phyloP scores from a whole-genome alignment of 2,113 vertebrate genomes.

The Scomber japonicus region DNA sequence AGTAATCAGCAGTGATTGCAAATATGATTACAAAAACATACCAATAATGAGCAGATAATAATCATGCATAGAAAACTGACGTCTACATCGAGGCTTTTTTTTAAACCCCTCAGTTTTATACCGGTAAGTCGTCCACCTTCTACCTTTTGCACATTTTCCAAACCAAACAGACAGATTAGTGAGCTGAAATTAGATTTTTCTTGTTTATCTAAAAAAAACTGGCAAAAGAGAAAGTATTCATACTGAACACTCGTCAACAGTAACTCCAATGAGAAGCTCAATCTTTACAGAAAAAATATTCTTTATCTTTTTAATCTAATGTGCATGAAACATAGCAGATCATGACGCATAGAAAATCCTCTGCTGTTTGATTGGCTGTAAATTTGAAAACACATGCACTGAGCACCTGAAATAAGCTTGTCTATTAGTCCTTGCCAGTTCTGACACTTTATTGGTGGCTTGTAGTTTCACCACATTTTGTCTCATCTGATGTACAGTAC shows the following conservation, averaged over 20 bases:
- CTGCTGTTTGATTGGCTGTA: neutral
- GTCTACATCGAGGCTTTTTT: neutral
- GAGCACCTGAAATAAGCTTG: neutral
- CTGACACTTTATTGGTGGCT: neutral
- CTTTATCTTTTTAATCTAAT: neutral
- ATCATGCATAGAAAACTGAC: constrained; percentile 28
- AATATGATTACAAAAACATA: constrained; percentile 37
- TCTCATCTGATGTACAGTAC: neutral
- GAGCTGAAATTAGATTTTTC: neutral
- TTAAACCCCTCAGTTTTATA: neutral
- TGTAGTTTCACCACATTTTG: neutral
- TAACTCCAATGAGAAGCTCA: neutral
- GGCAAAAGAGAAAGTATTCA: neutral
- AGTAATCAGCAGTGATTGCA: constrained; percentile 60
- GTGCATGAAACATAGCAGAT: neutral
- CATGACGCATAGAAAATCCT: neutral
- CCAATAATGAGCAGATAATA: constrained; percentile 38
- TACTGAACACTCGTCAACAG: neutral
- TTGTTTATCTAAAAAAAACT: neutral
- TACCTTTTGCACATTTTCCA: constrained; percentile 10
- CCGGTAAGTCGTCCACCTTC: neutral
- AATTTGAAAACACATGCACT: constrained; percentile 1
- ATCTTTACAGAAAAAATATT: neutral
- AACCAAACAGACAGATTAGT: constrained; percentile 8
- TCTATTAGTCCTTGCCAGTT: neutral